Evolutionary conservation across 2,797 vertebrate genomes (phyloP), one percentile per base, ranked within the genome.

Genomic region (Balearica regulorum): DNA sequence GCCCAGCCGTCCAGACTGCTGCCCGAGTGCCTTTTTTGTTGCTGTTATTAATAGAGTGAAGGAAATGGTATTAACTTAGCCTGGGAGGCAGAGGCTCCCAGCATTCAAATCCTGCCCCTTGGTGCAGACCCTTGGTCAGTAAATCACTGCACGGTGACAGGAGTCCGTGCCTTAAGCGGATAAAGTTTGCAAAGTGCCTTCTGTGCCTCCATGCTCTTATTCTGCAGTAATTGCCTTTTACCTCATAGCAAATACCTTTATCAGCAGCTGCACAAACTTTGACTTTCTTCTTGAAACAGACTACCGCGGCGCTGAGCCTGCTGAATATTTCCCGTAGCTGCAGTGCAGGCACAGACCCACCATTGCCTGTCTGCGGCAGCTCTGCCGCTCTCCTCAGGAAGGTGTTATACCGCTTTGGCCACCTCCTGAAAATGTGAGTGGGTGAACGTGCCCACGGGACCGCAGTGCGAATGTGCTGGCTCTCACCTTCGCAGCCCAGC

Each of bases 261-360:
- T 7, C 37, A 24, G n/a, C 26, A 41, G n/a, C 12, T 4, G 54
- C 53, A 31, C 16, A 24, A 57, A n/a, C 28, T 62, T 55, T 57
- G 37, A 22, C 33, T 84, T 80, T 55, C 49, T 48, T 57, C 54
- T 20, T 31, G 35, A 49, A 9, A 13, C 14, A 26, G 16, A 5
- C 0, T 26, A 0, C 13, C 0, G 1, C 0, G 9, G 68, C 0
- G 7, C 69, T 10, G 54, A 80, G 37, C 28, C 68, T 16, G 0
- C 15, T 2, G 1, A 11, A 17, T 28, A 2, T 33, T 35, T 14
- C 43, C n/a, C 6, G 0, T 13, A n/a, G 57, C 24, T 3, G 0
- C 37, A 33, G 46, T 2, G 7, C 18, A 31, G 72, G 64, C 20
- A 29, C 39, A 70, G 72, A 49, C 31, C 16, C 24, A 2, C 19